phyloP scores from a whole-genome alignment of 1,140 invertebrate genomes.

The Paraescarpia echinospica region DNA sequence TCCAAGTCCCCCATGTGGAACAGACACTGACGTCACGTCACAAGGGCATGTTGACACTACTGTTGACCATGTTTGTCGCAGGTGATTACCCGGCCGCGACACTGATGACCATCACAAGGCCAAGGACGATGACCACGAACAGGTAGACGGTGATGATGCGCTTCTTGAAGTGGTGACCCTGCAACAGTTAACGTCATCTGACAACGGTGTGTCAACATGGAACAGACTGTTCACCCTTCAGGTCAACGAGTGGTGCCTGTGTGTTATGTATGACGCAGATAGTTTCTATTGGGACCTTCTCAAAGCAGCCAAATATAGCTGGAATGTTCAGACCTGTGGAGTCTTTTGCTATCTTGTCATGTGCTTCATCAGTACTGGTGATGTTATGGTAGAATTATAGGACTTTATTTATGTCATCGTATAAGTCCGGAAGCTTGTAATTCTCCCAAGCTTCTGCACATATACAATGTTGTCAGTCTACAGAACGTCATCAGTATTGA shows the following conservation, averaged over 20 bases:
- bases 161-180: constrained; percentile 34
- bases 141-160: constrained; percentile 28
- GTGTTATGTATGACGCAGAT: not conserved
- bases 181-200: constrained; percentile 23
- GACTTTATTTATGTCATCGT: too few relatives aligned
- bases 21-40: not conserved
- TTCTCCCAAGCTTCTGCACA: too few relatives aligned
- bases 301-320: not conserved
- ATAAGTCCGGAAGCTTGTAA: too few relatives aligned
- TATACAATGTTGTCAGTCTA: too few relatives aligned
- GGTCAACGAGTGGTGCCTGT: not conserved
- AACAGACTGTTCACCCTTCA: not conserved
- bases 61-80: not conserved
- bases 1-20: not conserved
- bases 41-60: not conserved
- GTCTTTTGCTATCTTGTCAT: too few relatives aligned
- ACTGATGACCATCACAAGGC: constrained; percentile 28
- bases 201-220: not conserved
- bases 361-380: too few relatives aligned
- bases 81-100: constrained; percentile 28
- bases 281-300: not conserved
- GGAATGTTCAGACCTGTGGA: too few relatives aligned
- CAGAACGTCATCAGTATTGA: too few relatives aligned
- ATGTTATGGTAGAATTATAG: too few relatives aligned
- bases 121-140: constrained; percentile 27